Evolutionary conservation across 2,888 invertebrate genomes (phyloP), one percentile per base, ranked within the genome.

Genomic region (Hipparchia sbordonii): DNA sequence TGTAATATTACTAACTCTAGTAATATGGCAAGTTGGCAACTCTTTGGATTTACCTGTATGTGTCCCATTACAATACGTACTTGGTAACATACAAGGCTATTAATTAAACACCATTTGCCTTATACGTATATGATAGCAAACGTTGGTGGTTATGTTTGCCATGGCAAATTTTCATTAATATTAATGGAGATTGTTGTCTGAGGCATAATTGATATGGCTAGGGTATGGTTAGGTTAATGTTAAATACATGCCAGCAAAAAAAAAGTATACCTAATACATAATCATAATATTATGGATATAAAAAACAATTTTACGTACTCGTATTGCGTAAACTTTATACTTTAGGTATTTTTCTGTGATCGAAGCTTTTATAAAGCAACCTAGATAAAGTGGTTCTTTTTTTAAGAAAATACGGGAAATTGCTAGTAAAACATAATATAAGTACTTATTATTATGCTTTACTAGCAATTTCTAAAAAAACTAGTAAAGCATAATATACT

Each of bases 101-200:
- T 70, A 73, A 72, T 72, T 72, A 73, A 67, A 70, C 46, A 62
- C 54, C 61, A 73, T 73, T 70, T 65, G 66, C 73, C 73, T 69
- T 73, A 73, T 70, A 67, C n/a, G 72, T 70, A 62, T 3, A 56
- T 13, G 13, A 70, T 54, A 65, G 23, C 51, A 54, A 23, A n/a
- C 51, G 39, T 9, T 56, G 56, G 54, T 13, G 45, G 56, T 48
- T 56, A 13, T 5, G 67, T 67, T 46, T 52, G 39, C 56, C 13
- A 67, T 56, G 67, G 67, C 45, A 45, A 67, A 57, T 57, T 67
- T 67, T 61, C 65, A 69, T 67, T 68, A 71, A 73, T 73, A 73
- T 71, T 70, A 23, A 68, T 73, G 67, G 57, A 60, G 33, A 45
- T 59, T 60, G 5, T 67, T 51, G 51, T 66, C 46, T 52, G 45